phyloP scores from a whole-genome alignment of 2,797 vertebrate species.

The Echiichthys vipera region DNA sequence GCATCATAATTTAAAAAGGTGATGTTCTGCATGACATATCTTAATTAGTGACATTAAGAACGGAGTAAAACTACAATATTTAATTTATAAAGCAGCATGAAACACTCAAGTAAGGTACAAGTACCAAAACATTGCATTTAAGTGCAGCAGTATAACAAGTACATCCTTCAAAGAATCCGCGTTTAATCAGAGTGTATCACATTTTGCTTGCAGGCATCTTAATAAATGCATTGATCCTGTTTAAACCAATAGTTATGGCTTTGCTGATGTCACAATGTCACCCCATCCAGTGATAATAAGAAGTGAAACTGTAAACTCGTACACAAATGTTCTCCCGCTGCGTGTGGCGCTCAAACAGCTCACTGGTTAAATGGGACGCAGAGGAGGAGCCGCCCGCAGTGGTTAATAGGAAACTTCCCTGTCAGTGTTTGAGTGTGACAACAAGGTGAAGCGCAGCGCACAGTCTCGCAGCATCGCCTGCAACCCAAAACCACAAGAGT shows the following conservation, averaged over 20 bases:
- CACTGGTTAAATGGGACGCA: slow-evolving; percentile 21
- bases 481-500: neutral
- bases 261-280: neutral
- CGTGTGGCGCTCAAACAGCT: slow-evolving; percentile 1
- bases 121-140: neutral
- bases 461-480: slow-evolving; percentile 6
- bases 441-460: slow-evolving; percentile 25
- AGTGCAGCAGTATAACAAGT: no score
- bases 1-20: neutral
- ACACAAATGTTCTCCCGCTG: neutral
- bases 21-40: neutral
- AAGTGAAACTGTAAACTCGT: slow-evolving; percentile 18
- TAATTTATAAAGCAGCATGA: neutral
- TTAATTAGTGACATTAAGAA: neutral
- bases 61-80: neutral
- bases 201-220: neutral
- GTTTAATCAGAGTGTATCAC: no score
- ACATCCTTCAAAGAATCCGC: no score
- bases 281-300: no score
- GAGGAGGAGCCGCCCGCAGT: slow-evolving; percentile 68
- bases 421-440: slow-evolving; percentile 54
- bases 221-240: neutral
- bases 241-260: neutral
- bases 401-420: slow-evolving; percentile 39
- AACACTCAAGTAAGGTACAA: neutral